Percentiles rank a stretch among this genome's conserved stretches.
phyloP scores from a whole-genome alignment of 2,797 vertebrate species.

The Mergus octosetaceus region DNA sequence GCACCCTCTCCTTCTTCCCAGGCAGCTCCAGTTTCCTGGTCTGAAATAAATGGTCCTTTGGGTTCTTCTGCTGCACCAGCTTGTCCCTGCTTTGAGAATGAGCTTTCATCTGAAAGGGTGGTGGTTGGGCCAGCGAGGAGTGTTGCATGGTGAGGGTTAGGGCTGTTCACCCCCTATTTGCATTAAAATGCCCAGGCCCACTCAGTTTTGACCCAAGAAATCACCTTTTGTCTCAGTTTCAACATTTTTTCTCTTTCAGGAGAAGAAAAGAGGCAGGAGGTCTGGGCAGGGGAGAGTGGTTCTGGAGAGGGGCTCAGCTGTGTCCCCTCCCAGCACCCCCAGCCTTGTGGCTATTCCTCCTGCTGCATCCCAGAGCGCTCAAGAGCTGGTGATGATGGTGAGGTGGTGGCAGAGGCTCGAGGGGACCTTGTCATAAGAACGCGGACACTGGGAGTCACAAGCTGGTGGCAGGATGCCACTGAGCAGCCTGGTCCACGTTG shows the following conservation, averaged over 20 bases:
- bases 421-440: not conserved
- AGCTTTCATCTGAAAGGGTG: not conserved
- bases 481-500: not conserved
- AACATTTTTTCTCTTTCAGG: not conserved
- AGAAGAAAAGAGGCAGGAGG: not conserved
- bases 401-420: not conserved
- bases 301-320: not conserved
- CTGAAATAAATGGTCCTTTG: not conserved
- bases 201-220: not conserved
- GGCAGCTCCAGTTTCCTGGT: not conserved
- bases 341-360: not conserved
- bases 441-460: not conserved
- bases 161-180: rapidly evolving
- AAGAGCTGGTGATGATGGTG: not conserved
- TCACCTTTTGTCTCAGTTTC: too few species aligned
- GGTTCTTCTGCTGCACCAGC: not conserved
- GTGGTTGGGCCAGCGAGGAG: not conserved
- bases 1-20: not conserved
- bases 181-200: not conserved
- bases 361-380: not conserved
- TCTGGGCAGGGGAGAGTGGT: not conserved
- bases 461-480: not conserved
- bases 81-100: not conserved
- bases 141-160: not conserved
- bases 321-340: not conserved